Conservation (phyloP, 2,888 invertebrate species). For the Chrysolina oricalcia region DNA sequence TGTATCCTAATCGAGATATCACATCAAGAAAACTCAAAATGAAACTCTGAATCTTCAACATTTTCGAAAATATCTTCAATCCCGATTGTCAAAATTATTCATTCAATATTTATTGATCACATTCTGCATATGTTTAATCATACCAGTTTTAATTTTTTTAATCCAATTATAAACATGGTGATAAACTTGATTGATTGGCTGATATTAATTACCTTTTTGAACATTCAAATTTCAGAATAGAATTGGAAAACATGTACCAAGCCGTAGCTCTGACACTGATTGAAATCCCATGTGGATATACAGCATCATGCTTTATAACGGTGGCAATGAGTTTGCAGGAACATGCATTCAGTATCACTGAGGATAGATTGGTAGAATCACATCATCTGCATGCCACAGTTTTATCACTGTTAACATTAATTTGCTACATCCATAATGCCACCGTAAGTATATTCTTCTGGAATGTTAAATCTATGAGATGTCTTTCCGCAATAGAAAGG, state of each 20-base stretch:
- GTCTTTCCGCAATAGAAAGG: too few relatives aligned
- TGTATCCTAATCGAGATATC: too few relatives aligned
- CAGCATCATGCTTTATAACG: slow-evolving; percentile 76
- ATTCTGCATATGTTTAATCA: too few relatives aligned
- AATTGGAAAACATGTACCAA: slow-evolving; percentile 74
- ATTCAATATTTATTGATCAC: too few relatives aligned
- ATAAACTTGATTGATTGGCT: too few relatives aligned
- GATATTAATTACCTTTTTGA: background rate
- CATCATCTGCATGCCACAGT: slow-evolving; percentile 78
- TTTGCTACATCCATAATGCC: slow-evolving; percentile 78
- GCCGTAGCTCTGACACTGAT: slow-evolving; percentile 75
- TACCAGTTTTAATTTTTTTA: too few relatives aligned
- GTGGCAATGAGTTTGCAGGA: slow-evolving; percentile 78
- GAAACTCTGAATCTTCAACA: too few relatives aligned
- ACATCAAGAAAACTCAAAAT: too few relatives aligned
- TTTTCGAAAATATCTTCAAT: too few relatives aligned
- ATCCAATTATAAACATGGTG: too few relatives aligned
- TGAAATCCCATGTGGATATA: slow-evolving; percentile 78
- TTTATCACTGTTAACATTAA: slow-evolving; percentile 76
- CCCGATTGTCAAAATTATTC: too few relatives aligned
- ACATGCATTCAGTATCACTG: slow-evolving; percentile 70
- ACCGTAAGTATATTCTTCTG: slow-evolving; percentile 57
- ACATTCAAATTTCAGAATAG: slow-evolving; percentile 63
- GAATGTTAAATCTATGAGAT: too few relatives aligned
- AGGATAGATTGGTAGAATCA: slow-evolving; percentile 64